These are phyloP conservation scores for Trissolcus japonicus DNA, from an alignment of 2,888 invertebrate genomes.

Conservation along the genomic window DNA sequence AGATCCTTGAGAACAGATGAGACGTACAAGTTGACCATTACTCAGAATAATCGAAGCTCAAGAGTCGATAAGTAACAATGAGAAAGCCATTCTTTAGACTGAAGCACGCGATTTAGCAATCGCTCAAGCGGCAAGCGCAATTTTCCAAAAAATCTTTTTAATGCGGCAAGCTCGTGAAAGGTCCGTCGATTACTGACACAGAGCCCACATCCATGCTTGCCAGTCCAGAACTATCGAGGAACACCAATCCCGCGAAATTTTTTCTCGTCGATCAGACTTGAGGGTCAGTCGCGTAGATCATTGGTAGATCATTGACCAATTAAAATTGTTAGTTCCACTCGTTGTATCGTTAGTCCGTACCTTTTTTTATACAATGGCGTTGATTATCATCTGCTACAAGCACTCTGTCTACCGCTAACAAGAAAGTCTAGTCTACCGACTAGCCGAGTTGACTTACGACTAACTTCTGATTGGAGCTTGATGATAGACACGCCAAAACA, in stretches of 20 bases:
- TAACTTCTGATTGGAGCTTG: too few relatives aligned
- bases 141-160: conserved; percentile 55
- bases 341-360: too few relatives aligned
- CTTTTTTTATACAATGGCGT: not conserved
- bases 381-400: conserved; percentile 8
- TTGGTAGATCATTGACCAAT: too few relatives aligned
- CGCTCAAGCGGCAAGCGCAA: conserved; percentile 71
- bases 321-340: not conserved
- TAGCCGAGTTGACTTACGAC: too few relatives aligned
- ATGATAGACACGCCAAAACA: too few relatives aligned
- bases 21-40: conserved; percentile 65
- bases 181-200: conserved; percentile 57
- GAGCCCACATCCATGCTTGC: conserved; percentile 54
- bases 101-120: conserved; percentile 68
- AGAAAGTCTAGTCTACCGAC: too few relatives aligned
- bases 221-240: conserved; percentile 55
- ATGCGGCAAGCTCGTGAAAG: conserved; percentile 63
- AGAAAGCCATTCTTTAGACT: conserved; percentile 69
- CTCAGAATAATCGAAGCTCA: conserved; percentile 57
- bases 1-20: conserved; percentile 49
- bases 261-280: conserved; percentile 5
- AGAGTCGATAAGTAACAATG: conserved; percentile 57
- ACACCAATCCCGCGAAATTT: conserved; percentile 12
- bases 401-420: too few relatives aligned
- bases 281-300: too few relatives aligned